A percentile compares a stretch with the other conserved stretches of the same genome.
Evolutionary conservation across 1,140 invertebrate species (phyloP).

Genomic region (Scylla paramamosain): DNA sequence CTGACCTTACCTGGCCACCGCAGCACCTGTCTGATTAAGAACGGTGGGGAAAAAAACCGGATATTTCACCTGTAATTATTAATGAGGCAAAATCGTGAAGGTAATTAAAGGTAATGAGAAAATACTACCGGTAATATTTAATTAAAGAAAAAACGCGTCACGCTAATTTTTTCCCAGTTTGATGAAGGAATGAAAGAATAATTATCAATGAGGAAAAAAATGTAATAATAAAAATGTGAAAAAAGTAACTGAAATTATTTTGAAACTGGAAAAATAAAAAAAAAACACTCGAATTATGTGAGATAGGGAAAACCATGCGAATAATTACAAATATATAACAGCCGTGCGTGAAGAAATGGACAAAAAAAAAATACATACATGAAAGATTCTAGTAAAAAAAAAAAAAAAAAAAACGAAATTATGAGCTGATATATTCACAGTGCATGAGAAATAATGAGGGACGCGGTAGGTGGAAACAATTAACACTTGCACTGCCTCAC

Average conservation of each 20-base stretch:
- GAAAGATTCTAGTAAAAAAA: too few relatives aligned
- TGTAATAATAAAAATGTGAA: neutral
- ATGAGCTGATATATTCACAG: too few relatives aligned
- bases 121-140: neutral
- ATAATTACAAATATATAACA: too few relatives aligned
- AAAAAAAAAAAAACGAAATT: too few relatives aligned
- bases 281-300: too few relatives aligned
- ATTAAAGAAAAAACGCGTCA: neutral
- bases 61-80: slow-evolving; percentile 12
- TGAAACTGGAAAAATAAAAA: too few relatives aligned
- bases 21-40: too few relatives aligned
- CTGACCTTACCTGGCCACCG: too few relatives aligned
- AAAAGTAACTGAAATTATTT: neutral
- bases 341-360: too few relatives aligned
- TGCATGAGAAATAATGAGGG: neutral
- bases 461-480: neutral
- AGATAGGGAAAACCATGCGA: too few relatives aligned
- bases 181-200: neutral
- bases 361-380: too few relatives aligned
- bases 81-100: neutral
- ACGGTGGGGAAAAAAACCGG: neutral
- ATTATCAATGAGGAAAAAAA: too few relatives aligned
- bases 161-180: neutral
- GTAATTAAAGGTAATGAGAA: neutral
- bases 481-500: neutral